Conservation (phyloP, 2,888 invertebrate genomes). For the Dicyrtomina minuta region DNA sequence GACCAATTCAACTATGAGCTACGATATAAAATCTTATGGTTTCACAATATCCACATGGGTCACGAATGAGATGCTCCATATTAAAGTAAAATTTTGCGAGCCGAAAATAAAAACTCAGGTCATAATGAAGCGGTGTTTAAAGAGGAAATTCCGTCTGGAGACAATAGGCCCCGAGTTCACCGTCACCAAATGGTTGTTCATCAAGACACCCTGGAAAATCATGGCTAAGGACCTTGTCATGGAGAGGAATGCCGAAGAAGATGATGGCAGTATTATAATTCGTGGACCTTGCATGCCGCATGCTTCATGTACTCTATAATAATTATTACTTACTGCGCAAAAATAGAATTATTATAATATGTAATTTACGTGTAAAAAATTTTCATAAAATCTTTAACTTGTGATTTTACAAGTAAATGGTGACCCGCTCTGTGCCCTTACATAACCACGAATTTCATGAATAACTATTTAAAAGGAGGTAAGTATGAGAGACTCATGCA, state of each 20-base stretch:
- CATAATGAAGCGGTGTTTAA: slow-evolving; percentile 29
- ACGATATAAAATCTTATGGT: slow-evolving; percentile 32
- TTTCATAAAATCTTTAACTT: too few species aligned
- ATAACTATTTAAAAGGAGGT: too few species aligned
- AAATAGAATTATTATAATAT: too few species aligned
- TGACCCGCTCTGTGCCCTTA: too few species aligned
- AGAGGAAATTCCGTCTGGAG: slow-evolving; percentile 30
- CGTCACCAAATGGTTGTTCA: slow-evolving; percentile 30
- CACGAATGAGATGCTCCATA: slow-evolving; percentile 23
- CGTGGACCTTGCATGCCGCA: slow-evolving; percentile 13
- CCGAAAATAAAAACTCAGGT: slow-evolving; percentile 29
- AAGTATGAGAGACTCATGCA: too few species aligned
- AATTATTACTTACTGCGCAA: too few species aligned
- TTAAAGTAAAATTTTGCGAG: slow-evolving; percentile 30
- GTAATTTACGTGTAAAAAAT: too few species aligned
- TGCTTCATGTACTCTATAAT: slow-evolving; percentile 13
- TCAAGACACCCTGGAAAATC: slow-evolving; percentile 29
- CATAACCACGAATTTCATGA: too few species aligned
- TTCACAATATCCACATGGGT: slow-evolving; percentile 33
- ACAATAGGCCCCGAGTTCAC: slow-evolving; percentile 21
- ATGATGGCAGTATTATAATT: slow-evolving; percentile 35
- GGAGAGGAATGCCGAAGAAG: slow-evolving; percentile 30
- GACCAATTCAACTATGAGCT: slow-evolving; percentile 30
- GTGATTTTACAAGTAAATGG: too few species aligned
- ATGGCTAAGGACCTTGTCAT: slow-evolving; percentile 28